Evolutionary conservation across 1,140 invertebrate species (phyloP).

Genomic region (Dendrolimus punctatus): DNA sequence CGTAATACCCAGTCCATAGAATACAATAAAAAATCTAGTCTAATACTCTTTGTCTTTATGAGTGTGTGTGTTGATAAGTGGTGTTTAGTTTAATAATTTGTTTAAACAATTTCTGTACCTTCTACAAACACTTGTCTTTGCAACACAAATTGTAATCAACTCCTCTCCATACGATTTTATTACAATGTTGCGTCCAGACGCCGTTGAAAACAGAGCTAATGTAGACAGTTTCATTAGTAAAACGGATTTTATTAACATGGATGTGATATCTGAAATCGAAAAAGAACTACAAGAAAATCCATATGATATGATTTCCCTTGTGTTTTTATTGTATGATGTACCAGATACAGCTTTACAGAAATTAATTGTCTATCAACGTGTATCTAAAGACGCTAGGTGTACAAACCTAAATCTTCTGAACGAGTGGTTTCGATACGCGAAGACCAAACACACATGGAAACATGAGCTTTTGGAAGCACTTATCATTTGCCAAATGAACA

Average conservation of each 20-base stretch:
- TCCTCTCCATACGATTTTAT: background rate
- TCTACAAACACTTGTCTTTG: background rate
- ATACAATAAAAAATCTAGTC: no score
- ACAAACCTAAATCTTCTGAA: conserved; percentile 45
- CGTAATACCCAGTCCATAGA: no score
- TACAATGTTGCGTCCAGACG: conserved; percentile 33
- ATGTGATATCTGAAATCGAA: conserved; percentile 43
- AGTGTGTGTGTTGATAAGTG: no score
- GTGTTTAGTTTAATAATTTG: no score
- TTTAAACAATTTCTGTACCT: no score
- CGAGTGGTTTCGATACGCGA: conserved; percentile 46
- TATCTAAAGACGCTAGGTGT: conserved; percentile 32
- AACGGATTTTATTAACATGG: conserved; percentile 31
- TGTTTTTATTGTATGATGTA: conserved; percentile 54
- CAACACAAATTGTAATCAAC: background rate
- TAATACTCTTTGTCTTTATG: no score
- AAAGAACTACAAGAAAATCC: conserved; percentile 37
- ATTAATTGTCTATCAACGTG: conserved; percentile 42
- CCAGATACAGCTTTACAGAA: conserved; percentile 55
- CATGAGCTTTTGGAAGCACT: conserved; percentile 57
- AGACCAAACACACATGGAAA: conserved; percentile 41
- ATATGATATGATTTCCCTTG: conserved; percentile 51
- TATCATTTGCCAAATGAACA: conserved; percentile 42
- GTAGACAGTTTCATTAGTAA: conserved; percentile 23
- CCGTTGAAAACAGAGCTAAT: conserved; percentile 11